These are phyloP conservation scores for Trididemnum clinides DNA, from an alignment of 23 tunicate genomes.

Conservation along the genomic window DNA sequence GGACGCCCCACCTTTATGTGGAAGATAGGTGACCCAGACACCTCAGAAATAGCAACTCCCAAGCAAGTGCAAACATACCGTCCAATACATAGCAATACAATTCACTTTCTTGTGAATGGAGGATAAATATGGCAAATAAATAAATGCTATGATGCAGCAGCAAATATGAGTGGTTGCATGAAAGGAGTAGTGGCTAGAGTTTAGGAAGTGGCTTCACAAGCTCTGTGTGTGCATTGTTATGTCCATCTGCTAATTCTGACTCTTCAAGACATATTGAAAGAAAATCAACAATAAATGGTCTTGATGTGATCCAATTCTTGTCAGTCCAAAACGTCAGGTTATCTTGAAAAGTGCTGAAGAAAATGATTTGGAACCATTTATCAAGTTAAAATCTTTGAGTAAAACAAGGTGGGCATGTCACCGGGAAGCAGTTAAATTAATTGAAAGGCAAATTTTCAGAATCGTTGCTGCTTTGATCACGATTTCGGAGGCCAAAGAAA, in stretches of 20 bases:
- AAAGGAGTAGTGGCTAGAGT: slow-evolving; percentile 20
- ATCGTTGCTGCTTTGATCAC: background rate
- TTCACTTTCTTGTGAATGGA: too few species aligned
- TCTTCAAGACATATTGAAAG: slow-evolving; percentile 1
- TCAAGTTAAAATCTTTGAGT: slow-evolving; percentile 23
- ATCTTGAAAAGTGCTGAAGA: background rate
- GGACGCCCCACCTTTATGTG: too few species aligned
- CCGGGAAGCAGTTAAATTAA: slow-evolving; percentile 12
- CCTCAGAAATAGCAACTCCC: too few species aligned
- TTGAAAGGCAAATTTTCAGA: slow-evolving; percentile 2
- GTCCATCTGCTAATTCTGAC: slow-evolving; percentile 49
- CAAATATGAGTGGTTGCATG: slow-evolving; percentile 19
- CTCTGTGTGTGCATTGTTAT: slow-evolving; percentile 37
- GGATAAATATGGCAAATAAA: too few species aligned
- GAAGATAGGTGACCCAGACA: too few species aligned
- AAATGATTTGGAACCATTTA: background rate
- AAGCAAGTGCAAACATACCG: too few species aligned
- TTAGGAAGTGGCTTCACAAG: slow-evolving; percentile 10
- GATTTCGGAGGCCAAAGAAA: background rate
- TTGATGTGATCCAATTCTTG: slow-evolving; percentile 7
- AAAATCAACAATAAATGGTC: background rate
- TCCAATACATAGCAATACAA: too few species aligned
- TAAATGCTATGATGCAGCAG: slow-evolving; percentile 31
- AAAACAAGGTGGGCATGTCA: slow-evolving; percentile 12
- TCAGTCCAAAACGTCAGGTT: slow-evolving; percentile 2